These are phyloP conservation scores for Triops cancriformis DNA, from an alignment of 1,140 invertebrate species.

Conservation along the genomic window DNA sequence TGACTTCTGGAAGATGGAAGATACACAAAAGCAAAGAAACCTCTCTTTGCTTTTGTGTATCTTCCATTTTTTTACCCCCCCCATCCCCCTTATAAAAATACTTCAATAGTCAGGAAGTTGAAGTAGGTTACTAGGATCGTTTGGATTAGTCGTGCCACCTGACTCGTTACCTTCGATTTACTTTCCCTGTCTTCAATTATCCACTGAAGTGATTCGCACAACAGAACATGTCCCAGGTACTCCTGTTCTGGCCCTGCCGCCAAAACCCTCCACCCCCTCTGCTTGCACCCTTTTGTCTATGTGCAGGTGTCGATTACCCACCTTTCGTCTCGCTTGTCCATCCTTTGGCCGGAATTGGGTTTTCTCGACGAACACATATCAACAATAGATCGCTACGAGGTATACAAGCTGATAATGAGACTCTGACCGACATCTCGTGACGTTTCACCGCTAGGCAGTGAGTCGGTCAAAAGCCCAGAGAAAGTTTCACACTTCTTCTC, in stretches of 20 bases:
- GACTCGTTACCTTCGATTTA: not conserved
- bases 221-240: not conserved
- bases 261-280: slow-evolving; percentile 2
- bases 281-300: not conserved
- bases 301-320: slow-evolving; percentile 4
- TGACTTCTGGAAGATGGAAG: too few relatives aligned
- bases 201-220: not conserved
- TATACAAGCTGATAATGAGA: not conserved
- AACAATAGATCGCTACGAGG: not conserved
- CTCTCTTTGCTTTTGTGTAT: not conserved
- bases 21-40: not conserved
- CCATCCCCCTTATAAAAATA: not conserved
- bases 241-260: not conserved
- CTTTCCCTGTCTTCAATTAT: not conserved
- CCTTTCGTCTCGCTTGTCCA: not conserved
- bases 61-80: not conserved
- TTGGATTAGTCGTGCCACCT: not conserved
- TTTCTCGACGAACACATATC: not conserved
- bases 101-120: not conserved
- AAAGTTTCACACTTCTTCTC: not conserved
- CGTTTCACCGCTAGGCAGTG: not conserved
- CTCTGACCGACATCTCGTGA: not conserved
- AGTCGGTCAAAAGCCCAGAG: not conserved
- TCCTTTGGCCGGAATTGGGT: not conserved
- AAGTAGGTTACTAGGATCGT: slow-evolving; percentile 9